phyloP scores from a whole-genome alignment of 2,113 vertebrate species.

The Sylvietta virens region DNA sequence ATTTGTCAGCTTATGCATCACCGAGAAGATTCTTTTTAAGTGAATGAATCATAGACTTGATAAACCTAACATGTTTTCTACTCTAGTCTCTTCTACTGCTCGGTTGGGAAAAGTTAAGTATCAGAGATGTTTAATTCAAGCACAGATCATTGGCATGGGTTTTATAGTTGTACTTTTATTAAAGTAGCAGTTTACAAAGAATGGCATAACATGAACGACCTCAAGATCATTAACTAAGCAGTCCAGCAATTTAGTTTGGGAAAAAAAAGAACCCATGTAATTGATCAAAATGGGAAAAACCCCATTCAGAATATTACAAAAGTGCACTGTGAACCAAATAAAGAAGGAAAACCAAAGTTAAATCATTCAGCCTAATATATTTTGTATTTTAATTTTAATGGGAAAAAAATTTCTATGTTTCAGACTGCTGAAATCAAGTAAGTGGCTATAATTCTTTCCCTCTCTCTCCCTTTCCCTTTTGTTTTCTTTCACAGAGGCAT shows the following conservation, averaged over 20 bases:
- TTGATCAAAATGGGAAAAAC: not conserved
- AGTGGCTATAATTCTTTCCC: not conserved
- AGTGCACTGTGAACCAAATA: not conserved
- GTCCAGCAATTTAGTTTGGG: not conserved
- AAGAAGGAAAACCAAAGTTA: not conserved
- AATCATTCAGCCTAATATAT: not conserved
- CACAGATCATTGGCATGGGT: not conserved
- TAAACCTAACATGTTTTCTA: not conserved
- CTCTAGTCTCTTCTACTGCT: not conserved
- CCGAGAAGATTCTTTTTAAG: not conserved
- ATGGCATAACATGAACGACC: not conserved
- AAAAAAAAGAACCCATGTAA: fast-evolving
- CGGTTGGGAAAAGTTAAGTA: not conserved
- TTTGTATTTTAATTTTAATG: not conserved
- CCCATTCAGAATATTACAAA: not conserved
- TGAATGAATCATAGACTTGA: not conserved
- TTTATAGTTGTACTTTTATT: not conserved
- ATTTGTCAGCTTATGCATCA: not conserved
- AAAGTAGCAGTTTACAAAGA: not conserved
- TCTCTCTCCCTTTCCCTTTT: fast-evolving
- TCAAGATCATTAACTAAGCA: not conserved
- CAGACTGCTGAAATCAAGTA: not conserved
- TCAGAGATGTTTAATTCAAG: not conserved
- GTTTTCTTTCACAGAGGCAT: not conserved
- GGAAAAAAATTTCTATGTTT: not conserved